These are phyloP conservation scores for Lottia scabra DNA, from an alignment of 2,888 invertebrate genomes.

Conservation along the genomic window DNA sequence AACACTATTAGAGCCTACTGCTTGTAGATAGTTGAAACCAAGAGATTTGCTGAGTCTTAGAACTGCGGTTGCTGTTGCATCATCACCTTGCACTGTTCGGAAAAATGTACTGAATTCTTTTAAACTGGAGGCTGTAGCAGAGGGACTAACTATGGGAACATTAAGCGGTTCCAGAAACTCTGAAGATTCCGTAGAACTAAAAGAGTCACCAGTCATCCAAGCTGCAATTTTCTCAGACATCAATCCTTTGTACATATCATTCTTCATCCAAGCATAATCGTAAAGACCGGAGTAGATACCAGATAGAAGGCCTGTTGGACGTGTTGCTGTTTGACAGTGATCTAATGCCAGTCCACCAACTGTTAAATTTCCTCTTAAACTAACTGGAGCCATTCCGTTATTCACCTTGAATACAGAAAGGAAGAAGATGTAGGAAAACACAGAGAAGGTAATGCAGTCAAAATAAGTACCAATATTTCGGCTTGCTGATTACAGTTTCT, in stretches of 20 bases:
- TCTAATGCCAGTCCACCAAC: constrained; percentile 56
- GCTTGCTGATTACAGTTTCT: too few relatives aligned
- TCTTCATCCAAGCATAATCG: constrained; percentile 5
- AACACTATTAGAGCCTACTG: constrained; percentile 47
- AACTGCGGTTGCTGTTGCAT: constrained; percentile 55
- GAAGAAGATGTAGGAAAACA: not conserved
- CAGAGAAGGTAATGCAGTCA: constrained; percentile 3
- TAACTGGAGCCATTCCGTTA: constrained; percentile 39
- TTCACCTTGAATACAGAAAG: constrained; percentile 11
- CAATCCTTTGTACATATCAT: constrained; percentile 10
- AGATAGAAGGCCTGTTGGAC: constrained; percentile 48
- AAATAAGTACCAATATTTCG: too few relatives aligned
- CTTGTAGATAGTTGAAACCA: constrained; percentile 52
- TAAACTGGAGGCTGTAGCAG: constrained; percentile 46
- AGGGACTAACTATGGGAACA: constrained; percentile 71
- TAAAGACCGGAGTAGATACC: constrained; percentile 51
- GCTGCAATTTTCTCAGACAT: constrained; percentile 36
- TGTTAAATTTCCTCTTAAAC: constrained; percentile 39
- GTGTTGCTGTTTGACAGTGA: constrained; percentile 50
- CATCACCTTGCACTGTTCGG: constrained; percentile 58
- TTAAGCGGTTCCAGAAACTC: constrained; percentile 62
- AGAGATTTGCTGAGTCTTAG: constrained; percentile 48
- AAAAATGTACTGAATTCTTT: constrained; percentile 50
- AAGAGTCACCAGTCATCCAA: constrained; percentile 55
- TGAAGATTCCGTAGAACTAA: constrained; percentile 42